A percentile compares a stretch with the other conserved stretches of the same genome.
Conservation (phyloP, 2,113 vertebrate species). For the Galbula dea region DNA sequence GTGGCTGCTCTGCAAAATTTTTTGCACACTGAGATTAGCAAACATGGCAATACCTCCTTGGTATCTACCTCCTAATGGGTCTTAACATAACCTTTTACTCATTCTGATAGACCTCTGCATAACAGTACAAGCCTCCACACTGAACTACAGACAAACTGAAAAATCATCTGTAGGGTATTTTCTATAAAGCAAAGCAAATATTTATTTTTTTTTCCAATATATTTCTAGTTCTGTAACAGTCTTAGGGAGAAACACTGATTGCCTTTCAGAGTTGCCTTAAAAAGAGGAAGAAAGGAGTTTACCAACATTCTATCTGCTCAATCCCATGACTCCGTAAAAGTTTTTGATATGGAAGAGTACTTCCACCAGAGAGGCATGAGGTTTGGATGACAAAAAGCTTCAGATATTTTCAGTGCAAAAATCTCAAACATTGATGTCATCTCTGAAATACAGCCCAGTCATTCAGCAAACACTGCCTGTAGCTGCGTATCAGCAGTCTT, state of each 20-base stretch:
- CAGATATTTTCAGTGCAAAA: not conserved
- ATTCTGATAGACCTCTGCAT: not conserved
- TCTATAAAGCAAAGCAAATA: not conserved
- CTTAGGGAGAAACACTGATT: not conserved
- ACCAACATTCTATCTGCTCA: not conserved
- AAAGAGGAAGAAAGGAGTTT: not conserved
- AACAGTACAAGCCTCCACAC: rapidly evolving
- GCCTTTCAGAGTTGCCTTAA: not conserved
- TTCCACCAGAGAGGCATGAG: not conserved
- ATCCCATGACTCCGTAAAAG: not conserved
- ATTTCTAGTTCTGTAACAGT: not conserved
- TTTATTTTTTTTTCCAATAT: not conserved
- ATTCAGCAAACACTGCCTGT: not conserved
- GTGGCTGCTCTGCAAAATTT: not conserved
- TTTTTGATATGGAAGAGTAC: not conserved
- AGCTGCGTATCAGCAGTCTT: not conserved
- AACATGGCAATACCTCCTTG: not conserved
- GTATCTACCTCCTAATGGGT: not conserved
- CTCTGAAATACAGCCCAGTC: not conserved
- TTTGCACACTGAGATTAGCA: not conserved
- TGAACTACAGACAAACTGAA: not conserved
- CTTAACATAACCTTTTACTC: not conserved
- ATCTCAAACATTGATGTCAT: not conserved
- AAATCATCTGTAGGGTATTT: not conserved
- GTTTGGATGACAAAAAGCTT: not conserved